Base-by-base conservation (phyloP, 2,888 invertebrate genomes). In the Yponomeuta plumbellus region DNA sequence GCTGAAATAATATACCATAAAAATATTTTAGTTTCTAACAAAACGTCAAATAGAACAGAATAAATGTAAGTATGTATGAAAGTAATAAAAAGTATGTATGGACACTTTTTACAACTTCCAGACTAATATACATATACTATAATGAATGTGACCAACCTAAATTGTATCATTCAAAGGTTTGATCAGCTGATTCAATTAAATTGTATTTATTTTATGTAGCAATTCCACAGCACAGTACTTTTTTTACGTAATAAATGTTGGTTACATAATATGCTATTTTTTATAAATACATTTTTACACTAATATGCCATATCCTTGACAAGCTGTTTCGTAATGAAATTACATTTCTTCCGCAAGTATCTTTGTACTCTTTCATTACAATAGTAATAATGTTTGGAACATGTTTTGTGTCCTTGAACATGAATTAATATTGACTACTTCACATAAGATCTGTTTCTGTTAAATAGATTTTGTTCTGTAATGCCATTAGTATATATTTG, bases 301-400 rank as follows among this genome's bases (percentile, higher is more conserved):
- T 74, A 79, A 78, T 75, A 76, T 75, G 75, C 76, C 69, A 75
- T 75, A 52, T 52, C 44, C 20, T 34, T 39, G 65, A 58, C 76
- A 75, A 70, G 75, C 71, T 79, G 75, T 78, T 74, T 73, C 75
- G 71, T 34, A 10, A 70, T 71, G 73, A 75, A 75, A 23, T 40
- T 75, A 52, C 75, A 76, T 76, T 75, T 66, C 56, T 61, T 66
- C 66, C 56, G 65, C 67, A 67, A 61, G 67, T 68, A 52, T 78
- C 82, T 88, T 88, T 88, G 88, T 88, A 88, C 88, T 88, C 85
- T 84, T 81, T 61, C 6, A 26, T 23, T 20, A 58, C 21, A 77
- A 52, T 80, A 78, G 8, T 26, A 2, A 26, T 34, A 34, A 34
- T 34, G 34, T 82, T 85, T 80, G 61, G 34, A 34, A 13, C 61